These are phyloP conservation scores for Ispidina lecontei DNA, from an alignment of 2,797 vertebrate genomes.

Conservation along the genomic window DNA sequence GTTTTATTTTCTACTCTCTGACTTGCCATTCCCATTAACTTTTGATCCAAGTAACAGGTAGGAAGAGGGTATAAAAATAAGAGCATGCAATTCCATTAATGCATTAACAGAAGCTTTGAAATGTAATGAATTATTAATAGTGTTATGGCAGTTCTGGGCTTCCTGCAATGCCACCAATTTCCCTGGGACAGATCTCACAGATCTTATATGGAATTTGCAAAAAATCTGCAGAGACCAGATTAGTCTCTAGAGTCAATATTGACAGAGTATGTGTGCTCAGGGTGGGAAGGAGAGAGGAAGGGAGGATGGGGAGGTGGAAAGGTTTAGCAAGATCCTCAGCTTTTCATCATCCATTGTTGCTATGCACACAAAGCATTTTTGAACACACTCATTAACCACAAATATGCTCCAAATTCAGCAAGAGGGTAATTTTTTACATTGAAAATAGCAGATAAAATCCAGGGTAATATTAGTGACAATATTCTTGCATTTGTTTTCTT, in stretches of 20 bases:
- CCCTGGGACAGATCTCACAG: background rate
- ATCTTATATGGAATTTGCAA: background rate
- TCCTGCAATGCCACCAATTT: background rate
- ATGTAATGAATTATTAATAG: slow-evolving; percentile 9
- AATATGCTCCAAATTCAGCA: background rate
- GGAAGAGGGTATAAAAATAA: background rate
- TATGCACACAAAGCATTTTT: background rate
- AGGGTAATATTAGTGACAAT: background rate
- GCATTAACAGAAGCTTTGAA: background rate
- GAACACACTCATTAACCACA: background rate
- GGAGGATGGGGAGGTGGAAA: background rate
- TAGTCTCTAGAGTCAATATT: slow-evolving; percentile 13
- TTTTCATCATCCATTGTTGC: background rate
- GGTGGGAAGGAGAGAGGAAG: background rate
- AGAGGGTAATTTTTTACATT: background rate
- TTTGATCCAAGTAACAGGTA: background rate
- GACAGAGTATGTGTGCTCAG: background rate
- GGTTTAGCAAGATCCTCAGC: background rate
- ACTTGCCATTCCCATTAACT: background rate
- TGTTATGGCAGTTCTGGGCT: background rate
- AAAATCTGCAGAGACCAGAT: background rate
- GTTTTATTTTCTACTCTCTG: background rate
- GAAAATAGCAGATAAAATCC: background rate
- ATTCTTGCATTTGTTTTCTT: background rate
- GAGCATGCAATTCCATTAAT: background rate